A percentile compares a stretch with the other conserved stretches of the same genome.
Evolutionary conservation across 2,113 vertebrate species (phyloP).

Genomic region (Melanerpes formicivorus): DNA sequence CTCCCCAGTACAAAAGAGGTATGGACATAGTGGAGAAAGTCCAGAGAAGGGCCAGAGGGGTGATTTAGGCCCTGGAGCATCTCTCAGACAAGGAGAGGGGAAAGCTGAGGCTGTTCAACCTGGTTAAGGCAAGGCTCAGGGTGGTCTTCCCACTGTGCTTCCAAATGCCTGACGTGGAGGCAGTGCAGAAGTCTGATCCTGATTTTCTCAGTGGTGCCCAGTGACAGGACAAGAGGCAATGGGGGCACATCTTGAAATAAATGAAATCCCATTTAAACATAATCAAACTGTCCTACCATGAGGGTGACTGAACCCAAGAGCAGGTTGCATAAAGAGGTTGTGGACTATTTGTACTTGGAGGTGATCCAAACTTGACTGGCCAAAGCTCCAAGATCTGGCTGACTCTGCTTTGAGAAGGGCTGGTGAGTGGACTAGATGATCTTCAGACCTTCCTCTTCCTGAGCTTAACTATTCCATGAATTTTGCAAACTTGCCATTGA

Average conservation of each 20-base stretch:
- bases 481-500: conserved; percentile 7
- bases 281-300: neutral
- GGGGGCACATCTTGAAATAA: neutral
- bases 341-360: neutral
- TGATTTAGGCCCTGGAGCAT: neutral
- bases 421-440: neutral
- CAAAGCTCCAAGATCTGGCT: neutral
- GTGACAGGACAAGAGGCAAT: neutral
- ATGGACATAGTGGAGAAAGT: neutral
- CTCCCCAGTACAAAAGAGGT: neutral
- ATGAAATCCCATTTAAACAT: neutral
- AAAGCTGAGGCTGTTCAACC: neutral
- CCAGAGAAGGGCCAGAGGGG: neutral
- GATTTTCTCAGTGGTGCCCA: neutral
- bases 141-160: neutral
- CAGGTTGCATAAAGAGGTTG: neutral
- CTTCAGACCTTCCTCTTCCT: neutral
- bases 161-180: neutral
- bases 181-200: neutral
- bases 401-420: neutral
- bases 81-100: neutral
- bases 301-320: neutral
- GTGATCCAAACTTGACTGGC: neutral
- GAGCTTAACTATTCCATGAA: neutral
- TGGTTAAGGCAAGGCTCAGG: neutral